phyloP scores from a whole-genome alignment of 2,113 vertebrate genomes.

The Epinephelus cyanopodus region DNA sequence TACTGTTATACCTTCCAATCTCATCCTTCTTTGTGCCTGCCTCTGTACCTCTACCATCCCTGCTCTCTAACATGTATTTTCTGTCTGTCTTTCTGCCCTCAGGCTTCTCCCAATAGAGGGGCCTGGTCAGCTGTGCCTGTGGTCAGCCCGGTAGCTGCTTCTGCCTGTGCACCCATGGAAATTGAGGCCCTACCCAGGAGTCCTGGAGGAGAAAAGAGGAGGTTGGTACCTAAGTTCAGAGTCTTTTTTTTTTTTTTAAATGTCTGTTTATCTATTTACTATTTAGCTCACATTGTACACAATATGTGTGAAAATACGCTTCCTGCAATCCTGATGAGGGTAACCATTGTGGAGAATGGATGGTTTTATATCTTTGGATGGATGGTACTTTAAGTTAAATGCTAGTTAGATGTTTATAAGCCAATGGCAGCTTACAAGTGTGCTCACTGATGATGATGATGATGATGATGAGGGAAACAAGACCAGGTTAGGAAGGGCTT shows the following conservation, averaged over 20 bases:
- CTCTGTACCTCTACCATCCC: neutral
- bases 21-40: neutral
- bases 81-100: neutral
- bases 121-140: constrained; percentile 74
- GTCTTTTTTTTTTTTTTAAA: neutral
- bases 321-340: neutral
- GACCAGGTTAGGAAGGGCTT: constrained; percentile 7
- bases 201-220: constrained; percentile 89
- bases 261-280: neutral
- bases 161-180: constrained; percentile 87
- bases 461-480: constrained; percentile 11
- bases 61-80: neutral
- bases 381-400: neutral
- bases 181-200: constrained; percentile 90
- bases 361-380: no score
- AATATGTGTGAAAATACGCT: neutral
- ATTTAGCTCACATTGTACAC: neutral
- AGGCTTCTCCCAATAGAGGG: constrained; percentile 67
- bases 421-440: neutral
- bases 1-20: neutral
- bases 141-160: constrained; percentile 73
- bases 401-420: neutral
- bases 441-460: constrained; percentile 4
- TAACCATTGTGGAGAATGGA: neutral
- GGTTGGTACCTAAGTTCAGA: constrained; percentile 81